Evolutionary conservation across 37 sponge, comb jelly and placozoan species (phyloP).

Genomic region (Crambe crambe): DNA sequence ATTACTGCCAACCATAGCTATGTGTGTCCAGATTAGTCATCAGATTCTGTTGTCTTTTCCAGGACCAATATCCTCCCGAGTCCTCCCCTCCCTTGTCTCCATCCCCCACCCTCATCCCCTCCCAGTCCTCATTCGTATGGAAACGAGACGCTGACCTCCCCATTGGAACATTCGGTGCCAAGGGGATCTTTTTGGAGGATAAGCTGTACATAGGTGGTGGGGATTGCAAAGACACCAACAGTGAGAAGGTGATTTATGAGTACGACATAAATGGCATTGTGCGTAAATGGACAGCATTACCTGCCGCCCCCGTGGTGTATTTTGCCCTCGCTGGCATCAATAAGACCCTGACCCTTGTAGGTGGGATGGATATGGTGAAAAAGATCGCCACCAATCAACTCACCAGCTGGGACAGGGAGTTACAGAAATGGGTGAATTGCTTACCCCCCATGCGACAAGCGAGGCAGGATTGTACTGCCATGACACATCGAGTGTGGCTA

Average conservation of each 20-base stretch:
- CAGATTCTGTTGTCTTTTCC: no score
- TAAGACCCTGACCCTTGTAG: slow-evolving; percentile 28
- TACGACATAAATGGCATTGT: slow-evolving; percentile 54
- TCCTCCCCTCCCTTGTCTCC: background rate
- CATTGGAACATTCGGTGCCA: slow-evolving; percentile 18
- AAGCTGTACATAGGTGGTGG: slow-evolving; percentile 64
- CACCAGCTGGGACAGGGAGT: slow-evolving; percentile 39
- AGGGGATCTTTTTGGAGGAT: slow-evolving; percentile 34
- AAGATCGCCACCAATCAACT: slow-evolving; percentile 44
- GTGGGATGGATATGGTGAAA: slow-evolving; percentile 36
- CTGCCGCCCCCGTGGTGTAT: slow-evolving; percentile 29
- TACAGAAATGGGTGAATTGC: slow-evolving; percentile 19
- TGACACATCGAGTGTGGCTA: slow-evolving; percentile 17
- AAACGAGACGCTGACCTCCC: slow-evolving; percentile 38
- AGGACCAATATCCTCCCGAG: no score
- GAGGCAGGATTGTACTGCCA: slow-evolving; percentile 33
- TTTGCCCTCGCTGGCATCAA: slow-evolving; percentile 37
- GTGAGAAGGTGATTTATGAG: slow-evolving; percentile 40
- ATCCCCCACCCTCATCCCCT: slow-evolving; percentile 21
- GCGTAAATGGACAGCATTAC: slow-evolving; percentile 52
- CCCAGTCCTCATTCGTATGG: slow-evolving; percentile 43
- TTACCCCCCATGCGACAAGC: slow-evolving; percentile 48
- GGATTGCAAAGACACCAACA: slow-evolving; percentile 13
- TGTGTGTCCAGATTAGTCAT: no score
- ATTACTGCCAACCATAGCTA: no score